Conservation (phyloP, 2,113 vertebrate genomes). For the Anthoscopus minutus region DNA sequence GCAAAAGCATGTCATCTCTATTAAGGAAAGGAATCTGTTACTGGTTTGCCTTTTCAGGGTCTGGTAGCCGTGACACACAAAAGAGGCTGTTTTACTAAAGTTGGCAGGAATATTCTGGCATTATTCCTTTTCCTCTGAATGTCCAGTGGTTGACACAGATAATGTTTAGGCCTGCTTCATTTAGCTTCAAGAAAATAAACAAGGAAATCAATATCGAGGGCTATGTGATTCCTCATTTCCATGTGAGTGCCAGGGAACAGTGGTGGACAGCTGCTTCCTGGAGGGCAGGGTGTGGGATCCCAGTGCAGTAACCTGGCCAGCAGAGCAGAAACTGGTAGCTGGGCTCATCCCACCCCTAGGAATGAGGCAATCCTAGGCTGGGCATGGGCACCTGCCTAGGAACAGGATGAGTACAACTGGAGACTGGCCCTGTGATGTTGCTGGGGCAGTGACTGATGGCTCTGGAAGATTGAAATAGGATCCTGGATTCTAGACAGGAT, state of each 20-base stretch:
- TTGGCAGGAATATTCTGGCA: neutral
- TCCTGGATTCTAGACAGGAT: neutral
- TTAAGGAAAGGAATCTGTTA: neutral
- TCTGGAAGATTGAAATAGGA: neutral
- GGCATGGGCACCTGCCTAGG: neutral
- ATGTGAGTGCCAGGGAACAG: neutral
- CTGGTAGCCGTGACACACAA: neutral
- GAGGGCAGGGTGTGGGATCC: neutral
- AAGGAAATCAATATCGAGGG: neutral
- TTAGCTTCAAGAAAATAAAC: neutral
- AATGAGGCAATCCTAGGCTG: neutral
- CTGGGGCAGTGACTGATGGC: neutral
- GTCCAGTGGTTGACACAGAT: neutral
- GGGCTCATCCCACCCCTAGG: neutral
- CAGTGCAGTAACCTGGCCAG: neutral
- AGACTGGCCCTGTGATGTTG: neutral
- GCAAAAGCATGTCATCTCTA: neutral
- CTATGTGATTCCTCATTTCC: neutral
- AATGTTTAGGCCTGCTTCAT: neutral
- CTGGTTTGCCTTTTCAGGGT: neutral
- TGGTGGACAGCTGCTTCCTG: neutral
- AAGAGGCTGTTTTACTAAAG: neutral
- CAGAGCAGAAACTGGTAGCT: neutral
- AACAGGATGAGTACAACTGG: neutral
- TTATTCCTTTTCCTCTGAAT: neutral